phyloP scores from a whole-genome alignment of 2,113 vertebrate species.

The Equus przewalskii region DNA sequence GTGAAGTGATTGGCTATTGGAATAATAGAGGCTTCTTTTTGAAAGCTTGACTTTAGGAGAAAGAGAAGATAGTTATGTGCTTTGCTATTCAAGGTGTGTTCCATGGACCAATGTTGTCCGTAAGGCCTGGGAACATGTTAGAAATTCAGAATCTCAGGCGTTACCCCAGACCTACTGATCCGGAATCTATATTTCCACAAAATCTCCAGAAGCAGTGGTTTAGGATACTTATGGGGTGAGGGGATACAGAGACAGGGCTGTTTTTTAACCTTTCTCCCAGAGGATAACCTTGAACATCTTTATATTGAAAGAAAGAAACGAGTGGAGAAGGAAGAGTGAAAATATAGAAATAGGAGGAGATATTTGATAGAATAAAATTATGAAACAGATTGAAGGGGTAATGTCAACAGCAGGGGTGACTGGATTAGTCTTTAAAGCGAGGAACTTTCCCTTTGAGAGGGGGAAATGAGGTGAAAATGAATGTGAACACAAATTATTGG shows the following conservation, averaged over 20 bases:
- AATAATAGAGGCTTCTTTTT: constrained; percentile 5
- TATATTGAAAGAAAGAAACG: not conserved
- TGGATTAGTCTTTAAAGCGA: not conserved
- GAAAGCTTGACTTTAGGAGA: not conserved
- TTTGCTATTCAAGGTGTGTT: not conserved
- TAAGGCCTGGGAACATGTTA: not conserved
- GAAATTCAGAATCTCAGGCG: not conserved
- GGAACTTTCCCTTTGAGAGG: not conserved
- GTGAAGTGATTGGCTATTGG: not conserved
- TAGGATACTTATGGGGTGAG: not conserved
- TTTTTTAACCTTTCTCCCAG: not conserved
- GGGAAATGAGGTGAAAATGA: not conserved
- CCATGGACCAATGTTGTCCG: not conserved
- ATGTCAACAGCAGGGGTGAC: not conserved
- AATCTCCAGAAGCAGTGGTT: not conserved
- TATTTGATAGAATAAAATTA: not conserved
- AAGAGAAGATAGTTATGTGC: not conserved
- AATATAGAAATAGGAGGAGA: not conserved
- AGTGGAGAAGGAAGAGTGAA: not conserved
- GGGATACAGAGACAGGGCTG: not conserved
- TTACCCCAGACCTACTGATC: not conserved
- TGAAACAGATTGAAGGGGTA: not conserved
- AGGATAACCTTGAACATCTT: not conserved
- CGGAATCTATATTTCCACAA: not conserved
- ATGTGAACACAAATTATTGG: not conserved